Evolutionary conservation across 1,140 invertebrate species (phyloP).

Genomic region (Cardiocondyla obscurior): DNA sequence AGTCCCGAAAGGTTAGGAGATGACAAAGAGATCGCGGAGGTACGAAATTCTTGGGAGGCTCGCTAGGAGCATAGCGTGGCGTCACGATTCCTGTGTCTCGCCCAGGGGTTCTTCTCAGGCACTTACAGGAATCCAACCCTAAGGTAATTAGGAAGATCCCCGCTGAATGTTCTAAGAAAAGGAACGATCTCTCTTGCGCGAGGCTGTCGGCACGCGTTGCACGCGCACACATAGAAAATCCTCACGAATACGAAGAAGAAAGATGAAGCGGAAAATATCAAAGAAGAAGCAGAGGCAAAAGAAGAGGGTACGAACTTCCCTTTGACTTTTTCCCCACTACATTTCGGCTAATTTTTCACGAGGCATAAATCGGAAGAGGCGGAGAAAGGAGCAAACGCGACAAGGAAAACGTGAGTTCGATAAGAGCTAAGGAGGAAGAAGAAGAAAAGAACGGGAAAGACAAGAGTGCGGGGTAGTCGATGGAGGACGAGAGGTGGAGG

Average conservation of each 20-base stretch:
- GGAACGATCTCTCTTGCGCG: slow-evolving; percentile 6
- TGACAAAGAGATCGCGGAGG: background rate
- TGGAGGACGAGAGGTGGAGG: slow-evolving; percentile 50
- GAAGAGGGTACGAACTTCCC: background rate
- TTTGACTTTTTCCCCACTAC: background rate
- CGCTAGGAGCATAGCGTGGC: background rate
- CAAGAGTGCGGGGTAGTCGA: slow-evolving; percentile 19
- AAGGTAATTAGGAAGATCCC: slow-evolving; percentile 68
- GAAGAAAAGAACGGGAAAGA: slow-evolving; percentile 39
- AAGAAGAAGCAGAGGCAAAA: background rate
- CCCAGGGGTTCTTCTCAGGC: slow-evolving; percentile 50
- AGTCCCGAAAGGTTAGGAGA: background rate
- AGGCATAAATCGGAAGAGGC: slow-evolving; percentile 37
- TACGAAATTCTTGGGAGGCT: background rate
- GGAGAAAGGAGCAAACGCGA: background rate
- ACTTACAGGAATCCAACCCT: slow-evolving; percentile 55
- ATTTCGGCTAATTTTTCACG: slow-evolving; percentile 34
- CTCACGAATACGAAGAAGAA: slow-evolving; percentile 15
- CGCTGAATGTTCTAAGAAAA: slow-evolving; percentile 56
- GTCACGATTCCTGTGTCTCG: background rate
- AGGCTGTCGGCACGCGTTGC: background rate
- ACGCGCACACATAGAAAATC: background rate
- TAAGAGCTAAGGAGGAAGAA: slow-evolving; percentile 8
- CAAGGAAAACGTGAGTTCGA: slow-evolving; percentile 12
- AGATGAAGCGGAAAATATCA: background rate